Conservation (phyloP, 2,888 invertebrate genomes). For the Heliconius ismenius region DNA sequence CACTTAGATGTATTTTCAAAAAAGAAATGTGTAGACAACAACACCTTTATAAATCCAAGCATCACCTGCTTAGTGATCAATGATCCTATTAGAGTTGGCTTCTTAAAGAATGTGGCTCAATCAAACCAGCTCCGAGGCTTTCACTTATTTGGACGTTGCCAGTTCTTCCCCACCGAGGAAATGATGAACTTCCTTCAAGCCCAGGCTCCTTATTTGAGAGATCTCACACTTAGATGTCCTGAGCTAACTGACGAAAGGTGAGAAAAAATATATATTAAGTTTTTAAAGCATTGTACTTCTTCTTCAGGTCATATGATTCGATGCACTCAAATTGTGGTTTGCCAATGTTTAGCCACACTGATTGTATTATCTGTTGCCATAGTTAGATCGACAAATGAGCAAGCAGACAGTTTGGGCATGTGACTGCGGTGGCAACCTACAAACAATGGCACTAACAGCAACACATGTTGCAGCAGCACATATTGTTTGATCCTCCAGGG, state of each 20-base stretch:
- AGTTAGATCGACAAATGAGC: too few species aligned
- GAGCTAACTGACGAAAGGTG: conserved; percentile 47
- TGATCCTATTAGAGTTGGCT: conserved; percentile 43
- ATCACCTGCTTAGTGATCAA: conserved; percentile 50
- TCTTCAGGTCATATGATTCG: too few species aligned
- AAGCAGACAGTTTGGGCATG: too few species aligned
- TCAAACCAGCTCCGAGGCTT: conserved; percentile 42
- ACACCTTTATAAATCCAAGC: conserved; percentile 34
- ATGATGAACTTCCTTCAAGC: conserved; percentile 44
- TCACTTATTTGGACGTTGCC: conserved; percentile 54
- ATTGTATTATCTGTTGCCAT: too few species aligned
- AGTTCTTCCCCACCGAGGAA: conserved; percentile 46
- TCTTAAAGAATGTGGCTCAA: conserved; percentile 42
- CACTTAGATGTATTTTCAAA: conserved; percentile 50
- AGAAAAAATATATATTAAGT: neutral
- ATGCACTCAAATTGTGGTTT: too few species aligned
- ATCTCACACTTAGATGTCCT: conserved; percentile 53
- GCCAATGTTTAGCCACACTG: too few species aligned
- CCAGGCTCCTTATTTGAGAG: conserved; percentile 45
- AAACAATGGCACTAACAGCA: too few species aligned
- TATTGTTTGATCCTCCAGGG: too few species aligned
- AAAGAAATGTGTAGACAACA: conserved; percentile 30
- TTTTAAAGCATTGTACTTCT: too few species aligned
- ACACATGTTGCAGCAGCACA: too few species aligned
- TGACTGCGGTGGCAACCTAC: too few species aligned